phyloP scores from a whole-genome alignment of 2,888 invertebrate species.

The Camptogramma bilineatum region DNA sequence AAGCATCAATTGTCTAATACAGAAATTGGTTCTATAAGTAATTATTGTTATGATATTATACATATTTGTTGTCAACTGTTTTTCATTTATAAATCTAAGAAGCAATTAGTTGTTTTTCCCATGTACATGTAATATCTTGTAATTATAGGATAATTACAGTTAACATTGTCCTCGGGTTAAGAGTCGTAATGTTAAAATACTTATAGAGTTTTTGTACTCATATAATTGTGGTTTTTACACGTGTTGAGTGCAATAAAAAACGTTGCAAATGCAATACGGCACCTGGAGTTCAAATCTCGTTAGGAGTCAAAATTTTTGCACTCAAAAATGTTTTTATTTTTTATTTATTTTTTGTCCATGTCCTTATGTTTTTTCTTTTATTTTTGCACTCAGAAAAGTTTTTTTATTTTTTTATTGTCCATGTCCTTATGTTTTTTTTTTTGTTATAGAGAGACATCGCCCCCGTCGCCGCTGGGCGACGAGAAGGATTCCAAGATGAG shows the following conservation, averaged over 20 bases:
- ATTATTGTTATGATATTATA: neutral
- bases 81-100: conserved; percentile 5
- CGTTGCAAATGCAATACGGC: neutral
- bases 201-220: conserved; percentile 3
- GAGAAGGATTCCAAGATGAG: conserved; percentile 83
- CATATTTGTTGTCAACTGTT: neutral
- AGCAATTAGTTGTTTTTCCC: conserved; percentile 20
- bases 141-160: conserved; percentile 8
- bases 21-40: too few species aligned
- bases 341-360: neutral
- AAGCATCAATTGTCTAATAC: too few species aligned
- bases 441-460: conserved; percentile 81
- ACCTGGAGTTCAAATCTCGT: neutral
- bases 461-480: conserved; percentile 80
- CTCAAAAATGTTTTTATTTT: too few species aligned
- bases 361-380: conserved; percentile 49
- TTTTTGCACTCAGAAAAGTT: conserved; percentile 30
- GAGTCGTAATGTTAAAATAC: conserved; percentile 17
- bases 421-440: conserved; percentile 36
- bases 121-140: conserved; percentile 7
- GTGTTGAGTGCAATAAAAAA: neutral
- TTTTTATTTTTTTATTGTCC: neutral
- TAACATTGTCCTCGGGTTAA: conserved; percentile 7
- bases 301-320: neutral
- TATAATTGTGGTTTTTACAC: neutral